Percentiles rank a stretch among this genome's conserved stretches.
These are phyloP conservation scores for Leptatherina wallacei DNA, from an alignment of 2,797 vertebrate genomes.

Conservation along the genomic window DNA sequence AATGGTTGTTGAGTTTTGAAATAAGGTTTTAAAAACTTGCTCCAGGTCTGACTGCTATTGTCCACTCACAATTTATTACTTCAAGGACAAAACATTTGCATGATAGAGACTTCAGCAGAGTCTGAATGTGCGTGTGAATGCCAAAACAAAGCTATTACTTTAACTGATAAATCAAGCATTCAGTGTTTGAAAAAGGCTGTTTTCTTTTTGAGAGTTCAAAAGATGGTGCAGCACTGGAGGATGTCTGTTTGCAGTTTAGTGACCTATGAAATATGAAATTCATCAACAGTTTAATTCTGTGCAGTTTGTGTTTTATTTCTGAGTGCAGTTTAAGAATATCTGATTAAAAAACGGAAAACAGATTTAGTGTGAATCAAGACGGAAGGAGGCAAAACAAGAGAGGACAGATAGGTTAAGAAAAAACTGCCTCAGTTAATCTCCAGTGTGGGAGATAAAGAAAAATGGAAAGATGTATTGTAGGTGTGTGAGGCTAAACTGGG, in stretches of 20 bases:
- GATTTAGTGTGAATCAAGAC: conserved; percentile 9
- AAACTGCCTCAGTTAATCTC: conserved; percentile 48
- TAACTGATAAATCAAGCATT: conserved; percentile 1
- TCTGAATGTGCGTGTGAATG: neutral
- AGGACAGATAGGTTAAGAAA: conserved; percentile 26
- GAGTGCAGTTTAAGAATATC: conserved; percentile 11
- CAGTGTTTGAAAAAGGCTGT: conserved; percentile 1
- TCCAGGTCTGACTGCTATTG: neutral
- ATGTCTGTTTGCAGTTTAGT: conserved; percentile 25
- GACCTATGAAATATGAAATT: conserved; percentile 22
- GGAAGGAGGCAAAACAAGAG: conserved; percentile 28
- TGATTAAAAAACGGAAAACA: conserved; percentile 9
- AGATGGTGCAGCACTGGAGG: conserved; percentile 6
- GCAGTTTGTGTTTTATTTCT: conserved; percentile 8
- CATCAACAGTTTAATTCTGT: conserved; percentile 9
- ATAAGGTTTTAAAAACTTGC: neutral
- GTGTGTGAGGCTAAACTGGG: conserved; percentile 29
- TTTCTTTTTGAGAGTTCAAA: conserved; percentile 1
- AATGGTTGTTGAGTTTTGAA: neutral
- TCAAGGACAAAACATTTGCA: neutral
- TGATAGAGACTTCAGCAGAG: neutral
- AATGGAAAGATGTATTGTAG: conserved; percentile 26
- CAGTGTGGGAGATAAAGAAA: conserved; percentile 45
- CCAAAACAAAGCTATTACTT: conserved; percentile 1
- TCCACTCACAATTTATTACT: neutral